A percentile compares a stretch with the other conserved stretches of the same genome.
phyloP scores from a whole-genome alignment of 2,888 invertebrate species.

The Volucella inanis region DNA sequence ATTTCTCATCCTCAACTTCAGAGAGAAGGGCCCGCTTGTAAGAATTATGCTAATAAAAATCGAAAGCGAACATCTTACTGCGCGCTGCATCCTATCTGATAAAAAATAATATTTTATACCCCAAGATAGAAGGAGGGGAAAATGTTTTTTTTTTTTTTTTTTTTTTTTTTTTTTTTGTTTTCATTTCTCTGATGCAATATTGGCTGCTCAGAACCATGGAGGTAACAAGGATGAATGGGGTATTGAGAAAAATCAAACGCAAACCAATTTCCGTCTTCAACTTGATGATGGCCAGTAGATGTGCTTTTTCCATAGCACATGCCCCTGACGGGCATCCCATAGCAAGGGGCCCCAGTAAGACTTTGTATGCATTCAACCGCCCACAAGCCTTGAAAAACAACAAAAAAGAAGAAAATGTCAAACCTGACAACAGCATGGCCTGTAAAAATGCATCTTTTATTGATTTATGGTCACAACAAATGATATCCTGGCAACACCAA shows the following conservation, averaged over 20 bases:
- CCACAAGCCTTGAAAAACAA: conserved; percentile 30
- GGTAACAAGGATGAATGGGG: neutral
- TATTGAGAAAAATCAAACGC: conserved; percentile 28
- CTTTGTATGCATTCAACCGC: conserved; percentile 56
- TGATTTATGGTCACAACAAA: conserved; percentile 71
- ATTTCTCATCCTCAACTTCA: no score
- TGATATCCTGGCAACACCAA: conserved; percentile 45
- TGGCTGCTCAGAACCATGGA: neutral
- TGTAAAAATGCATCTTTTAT: conserved; percentile 71
- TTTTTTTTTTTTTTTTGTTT: no score
- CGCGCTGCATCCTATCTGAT: conserved; percentile 67
- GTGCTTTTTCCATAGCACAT: conserved; percentile 29
- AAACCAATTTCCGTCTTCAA: conserved; percentile 55
- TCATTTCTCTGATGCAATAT: no score
- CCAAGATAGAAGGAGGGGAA: conserved; percentile 13
- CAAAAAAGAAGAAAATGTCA: conserved; percentile 55
- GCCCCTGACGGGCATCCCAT: conserved; percentile 46
- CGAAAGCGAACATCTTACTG: conserved; percentile 71
- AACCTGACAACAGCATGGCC: conserved; percentile 63
- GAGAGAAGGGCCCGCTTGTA: conserved; percentile 13
- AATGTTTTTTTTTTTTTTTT: neutral
- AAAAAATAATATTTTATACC: conserved; percentile 63
- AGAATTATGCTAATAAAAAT: conserved; percentile 73
- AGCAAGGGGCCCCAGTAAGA: conserved; percentile 52
- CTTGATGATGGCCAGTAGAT: conserved; percentile 43